Evolutionary conservation across 2,797 vertebrate genomes (phyloP).

Genomic region (Vireo griseus): DNA sequence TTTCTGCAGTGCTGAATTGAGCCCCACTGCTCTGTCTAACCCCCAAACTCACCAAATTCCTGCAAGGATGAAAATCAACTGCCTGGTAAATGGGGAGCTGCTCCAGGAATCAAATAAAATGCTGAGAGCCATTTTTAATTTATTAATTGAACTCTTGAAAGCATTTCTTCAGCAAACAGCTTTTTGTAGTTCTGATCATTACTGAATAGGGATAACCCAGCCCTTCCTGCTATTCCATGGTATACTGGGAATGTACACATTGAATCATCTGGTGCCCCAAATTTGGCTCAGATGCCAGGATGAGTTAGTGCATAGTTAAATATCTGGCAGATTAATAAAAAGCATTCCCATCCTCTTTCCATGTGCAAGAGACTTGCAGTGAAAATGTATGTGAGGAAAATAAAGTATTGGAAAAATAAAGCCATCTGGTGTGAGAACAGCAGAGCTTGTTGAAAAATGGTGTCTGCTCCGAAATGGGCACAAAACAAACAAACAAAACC

Average conservation of each 20-base stretch:
- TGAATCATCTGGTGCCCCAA: not conserved
- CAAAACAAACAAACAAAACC: slow-evolving; percentile 40
- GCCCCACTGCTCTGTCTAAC: not conserved
- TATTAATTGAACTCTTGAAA: not conserved
- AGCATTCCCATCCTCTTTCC: not conserved
- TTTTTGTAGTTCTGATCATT: not conserved
- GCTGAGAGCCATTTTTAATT: not conserved
- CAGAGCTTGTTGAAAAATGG: slow-evolving; percentile 14
- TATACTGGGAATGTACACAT: not conserved
- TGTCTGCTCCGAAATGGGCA: not conserved
- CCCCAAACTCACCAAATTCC: not conserved
- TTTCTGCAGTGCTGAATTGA: not conserved
- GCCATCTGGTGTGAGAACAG: slow-evolving; percentile 23
- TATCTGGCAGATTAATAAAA: slow-evolving; percentile 20
- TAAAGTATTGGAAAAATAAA: slow-evolving; percentile 31
- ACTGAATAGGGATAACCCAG: not conserved
- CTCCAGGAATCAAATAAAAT: not conserved
- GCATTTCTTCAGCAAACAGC: not conserved
- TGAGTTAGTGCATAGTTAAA: not conserved
- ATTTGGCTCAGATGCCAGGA: not conserved
- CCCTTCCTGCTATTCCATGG: not conserved
- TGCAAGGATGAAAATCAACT: not conserved
- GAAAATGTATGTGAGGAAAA: not conserved
- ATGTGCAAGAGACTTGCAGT: not conserved
- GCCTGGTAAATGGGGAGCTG: not conserved